phyloP scores from a whole-genome alignment of 2,888 invertebrate genomes.

The Ormia ochracea region DNA sequence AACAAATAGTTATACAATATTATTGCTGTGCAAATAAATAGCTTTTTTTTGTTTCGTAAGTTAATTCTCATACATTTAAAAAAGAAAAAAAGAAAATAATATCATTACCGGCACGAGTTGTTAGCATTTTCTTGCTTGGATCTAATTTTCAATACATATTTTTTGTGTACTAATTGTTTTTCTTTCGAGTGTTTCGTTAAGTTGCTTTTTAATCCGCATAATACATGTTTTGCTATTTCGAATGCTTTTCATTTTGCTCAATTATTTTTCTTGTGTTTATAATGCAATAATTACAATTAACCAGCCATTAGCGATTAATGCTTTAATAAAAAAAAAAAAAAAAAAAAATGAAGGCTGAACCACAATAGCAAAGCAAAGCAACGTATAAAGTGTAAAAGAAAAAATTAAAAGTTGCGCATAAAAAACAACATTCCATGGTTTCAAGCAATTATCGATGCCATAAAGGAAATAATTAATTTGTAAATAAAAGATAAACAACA shows the following conservation, averaged over 20 bases:
- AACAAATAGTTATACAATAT: slow-evolving; percentile 49
- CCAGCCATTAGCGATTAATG: slow-evolving; percentile 60
- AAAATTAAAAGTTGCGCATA: slow-evolving; percentile 28
- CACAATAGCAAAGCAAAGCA: slow-evolving; percentile 28
- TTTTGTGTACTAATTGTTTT: slow-evolving; percentile 54
- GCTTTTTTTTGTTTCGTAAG: slow-evolving; percentile 30
- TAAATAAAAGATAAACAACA: slow-evolving; percentile 30
- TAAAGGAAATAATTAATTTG: slow-evolving; percentile 62
- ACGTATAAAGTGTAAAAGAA: slow-evolving; percentile 33
- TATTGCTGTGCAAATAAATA: slow-evolving; percentile 30
- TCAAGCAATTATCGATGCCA: slow-evolving; percentile 56
- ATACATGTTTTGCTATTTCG: slow-evolving; percentile 51
- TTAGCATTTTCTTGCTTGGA: slow-evolving; percentile 18
- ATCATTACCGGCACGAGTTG: slow-evolving; percentile 56
- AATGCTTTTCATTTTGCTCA: slow-evolving; percentile 39
- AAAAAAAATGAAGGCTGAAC: slow-evolving; percentile 21
- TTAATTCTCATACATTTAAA: slow-evolving; percentile 46
- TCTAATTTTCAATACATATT: neutral
- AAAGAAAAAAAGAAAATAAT: no score
- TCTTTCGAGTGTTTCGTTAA: slow-evolving; percentile 52
- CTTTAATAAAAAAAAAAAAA: slow-evolving; percentile 16
- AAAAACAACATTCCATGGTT: slow-evolving; percentile 52
- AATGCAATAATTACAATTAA: slow-evolving; percentile 61
- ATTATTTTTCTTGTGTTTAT: slow-evolving; percentile 49
- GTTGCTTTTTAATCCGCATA: slow-evolving; percentile 57